Evolutionary conservation across 2,113 vertebrate species (phyloP), one percentile per base, ranked within the genome.

Genomic region (Electrona antarctica): DNA sequence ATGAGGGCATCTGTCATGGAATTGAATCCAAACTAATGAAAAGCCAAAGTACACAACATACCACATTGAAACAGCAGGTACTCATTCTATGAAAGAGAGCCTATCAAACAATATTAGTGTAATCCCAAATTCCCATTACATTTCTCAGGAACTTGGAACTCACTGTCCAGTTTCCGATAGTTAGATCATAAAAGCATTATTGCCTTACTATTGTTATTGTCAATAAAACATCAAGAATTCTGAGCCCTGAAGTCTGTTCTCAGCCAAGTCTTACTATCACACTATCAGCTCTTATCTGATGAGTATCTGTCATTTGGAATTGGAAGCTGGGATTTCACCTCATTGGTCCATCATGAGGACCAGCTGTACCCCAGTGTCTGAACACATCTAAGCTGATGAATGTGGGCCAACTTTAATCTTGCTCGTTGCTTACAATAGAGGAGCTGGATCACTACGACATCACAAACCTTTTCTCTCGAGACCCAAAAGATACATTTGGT

Each of bases 1-100:
- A 83, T 67, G 73, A 77, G 63, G 78, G 79, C 71, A 83, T 87
- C 85, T 87, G 85, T 86, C 87, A 88, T 88, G 82, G 73, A 79
- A 88, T 88, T 88, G 81, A 78, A 88, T 87, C 85, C 79, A 13
- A 21, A 79, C 84, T 83, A 85, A 86, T 83, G 80, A 87, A 82
- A 87, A 28, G 60, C 57, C 80, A 76, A 76, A 49, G 28, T 13
- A 58, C 49, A 70, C 65, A 73, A 61, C 75, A 76, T 51, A 63
- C 14, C 77, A 78, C 79, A 74, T 58, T 78, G 70, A 82, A 67
- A 82, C 21, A 46, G 57, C 77, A 70, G 73, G 67, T 65, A 73
- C 70, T 52, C 21, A 67, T 69, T 77, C 41, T 64, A 48, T 52
- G 28, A 60, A 71, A 54, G 28, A 66, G 55, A 41, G 3, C 33